Conservation (phyloP, 2,797 vertebrate species). For the Streptopelia turtur region DNA sequence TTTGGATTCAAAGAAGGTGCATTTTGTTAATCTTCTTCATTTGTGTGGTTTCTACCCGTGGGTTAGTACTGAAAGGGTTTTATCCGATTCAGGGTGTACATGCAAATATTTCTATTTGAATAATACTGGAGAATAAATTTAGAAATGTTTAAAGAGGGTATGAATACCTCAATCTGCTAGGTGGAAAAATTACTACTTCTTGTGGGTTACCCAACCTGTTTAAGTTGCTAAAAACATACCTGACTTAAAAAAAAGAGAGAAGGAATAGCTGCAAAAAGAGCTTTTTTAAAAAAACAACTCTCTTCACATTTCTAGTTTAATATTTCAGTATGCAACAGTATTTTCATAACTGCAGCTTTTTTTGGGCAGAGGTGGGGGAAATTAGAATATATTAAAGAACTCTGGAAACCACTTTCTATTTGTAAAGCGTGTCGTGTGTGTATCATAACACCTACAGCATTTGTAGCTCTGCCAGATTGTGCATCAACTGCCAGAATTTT, state of each 20-base stretch:
- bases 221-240: slow-evolving; percentile 83
- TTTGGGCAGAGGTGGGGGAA: slow-evolving; percentile 76
- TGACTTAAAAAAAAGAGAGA: slow-evolving; percentile 48
- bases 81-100: slow-evolving; percentile 72
- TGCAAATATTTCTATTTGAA: slow-evolving; percentile 82
- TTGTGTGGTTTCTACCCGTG: slow-evolving; percentile 69
- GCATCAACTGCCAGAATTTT: slow-evolving; percentile 36
- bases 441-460: slow-evolving; percentile 68
- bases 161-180: slow-evolving; percentile 81
- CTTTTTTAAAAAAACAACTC: slow-evolving; percentile 72
- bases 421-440: slow-evolving; percentile 77
- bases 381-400: slow-evolving; percentile 77
- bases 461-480: slow-evolving; percentile 50
- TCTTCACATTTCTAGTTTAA: slow-evolving; percentile 77
- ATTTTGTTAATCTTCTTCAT: slow-evolving; percentile 71
- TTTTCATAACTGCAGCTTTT: slow-evolving; percentile 80
- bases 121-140: slow-evolving; percentile 82
- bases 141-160: slow-evolving; percentile 81
- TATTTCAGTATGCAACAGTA: slow-evolving; percentile 76
- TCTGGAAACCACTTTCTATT: slow-evolving; percentile 79
- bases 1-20: slow-evolving; percentile 25
- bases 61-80: slow-evolving; percentile 70
- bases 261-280: slow-evolving; percentile 74
- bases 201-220: slow-evolving; percentile 82
- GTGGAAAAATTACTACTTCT: slow-evolving; percentile 81